Evolutionary conservation across 2,888 invertebrate genomes (phyloP).

Genomic region (Osmoderma eremita): DNA sequence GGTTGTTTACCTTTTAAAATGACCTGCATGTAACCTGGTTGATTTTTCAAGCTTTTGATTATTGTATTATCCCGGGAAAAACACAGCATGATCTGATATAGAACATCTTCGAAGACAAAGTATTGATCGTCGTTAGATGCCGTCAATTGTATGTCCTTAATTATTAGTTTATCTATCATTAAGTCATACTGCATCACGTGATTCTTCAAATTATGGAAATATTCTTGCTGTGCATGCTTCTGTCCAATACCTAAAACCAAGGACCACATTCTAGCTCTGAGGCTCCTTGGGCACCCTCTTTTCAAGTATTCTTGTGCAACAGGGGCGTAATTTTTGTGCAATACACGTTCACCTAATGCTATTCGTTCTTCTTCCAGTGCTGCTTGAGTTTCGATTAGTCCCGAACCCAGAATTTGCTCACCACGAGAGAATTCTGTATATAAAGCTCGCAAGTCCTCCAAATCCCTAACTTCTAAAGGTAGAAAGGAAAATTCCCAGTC

Average conservation of each 20-base stretch:
- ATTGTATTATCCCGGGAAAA: constrained; percentile 91
- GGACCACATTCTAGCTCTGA: constrained; percentile 87
- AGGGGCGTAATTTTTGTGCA: constrained; percentile 83
- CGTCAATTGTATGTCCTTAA: constrained; percentile 95
- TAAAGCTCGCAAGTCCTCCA: constrained; percentile 79
- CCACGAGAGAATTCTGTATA: constrained; percentile 80
- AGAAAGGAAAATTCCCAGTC: constrained; percentile 89
- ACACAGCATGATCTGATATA: constrained; percentile 92
- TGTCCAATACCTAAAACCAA: constrained; percentile 85
- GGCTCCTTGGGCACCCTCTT: constrained; percentile 80
- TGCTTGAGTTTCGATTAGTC: constrained; percentile 68
- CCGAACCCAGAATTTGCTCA: constrained; percentile 80
- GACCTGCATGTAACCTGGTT: constrained; percentile 76
- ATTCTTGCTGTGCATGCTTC: constrained; percentile 72
- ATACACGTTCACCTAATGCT: constrained; percentile 79
- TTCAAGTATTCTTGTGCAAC: constrained; percentile 91
- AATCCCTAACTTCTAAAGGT: constrained; percentile 84
- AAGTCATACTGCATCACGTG: constrained; percentile 89
- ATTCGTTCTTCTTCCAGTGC: constrained; percentile 77
- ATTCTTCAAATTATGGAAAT: constrained; percentile 84
- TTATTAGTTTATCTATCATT: constrained; percentile 92
- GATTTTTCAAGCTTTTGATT: constrained; percentile 74
- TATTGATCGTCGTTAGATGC: constrained; percentile 98
- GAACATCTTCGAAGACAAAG: constrained; percentile 95
- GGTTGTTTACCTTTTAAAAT: constrained; percentile 78